These are phyloP conservation scores for Ceuthmochares aereus DNA, from an alignment of 2,113 vertebrate species.

Conservation along the genomic window DNA sequence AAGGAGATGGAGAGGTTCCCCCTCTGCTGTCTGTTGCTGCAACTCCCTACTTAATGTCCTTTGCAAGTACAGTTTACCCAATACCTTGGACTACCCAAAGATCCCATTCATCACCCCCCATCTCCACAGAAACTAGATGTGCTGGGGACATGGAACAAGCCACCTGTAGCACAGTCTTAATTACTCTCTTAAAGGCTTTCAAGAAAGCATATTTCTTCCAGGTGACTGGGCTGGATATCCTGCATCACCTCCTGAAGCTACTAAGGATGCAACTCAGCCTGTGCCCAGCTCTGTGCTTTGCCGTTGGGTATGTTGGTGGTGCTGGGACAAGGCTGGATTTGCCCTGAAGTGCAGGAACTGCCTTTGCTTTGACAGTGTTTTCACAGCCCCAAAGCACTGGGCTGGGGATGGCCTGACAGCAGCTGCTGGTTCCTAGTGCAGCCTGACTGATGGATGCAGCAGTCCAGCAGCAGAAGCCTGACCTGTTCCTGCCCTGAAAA, in stretches of 20 bases:
- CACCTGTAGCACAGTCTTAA: background rate
- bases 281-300: background rate
- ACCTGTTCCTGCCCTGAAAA: background rate
- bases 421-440: background rate
- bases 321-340: background rate
- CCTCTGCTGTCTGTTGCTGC: background rate
- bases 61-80: background rate
- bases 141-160: background rate
- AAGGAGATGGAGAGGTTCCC: background rate
- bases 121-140: background rate
- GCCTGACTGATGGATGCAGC: background rate
- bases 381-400: background rate
- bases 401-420: background rate
- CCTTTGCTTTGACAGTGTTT: background rate
- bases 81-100: background rate
- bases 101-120: background rate
- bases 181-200: background rate
- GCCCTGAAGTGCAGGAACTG: background rate
- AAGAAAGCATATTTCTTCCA: background rate
- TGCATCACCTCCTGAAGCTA: background rate
- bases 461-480: background rate
- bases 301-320: fast-evolving
- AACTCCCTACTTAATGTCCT: background rate
- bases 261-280: background rate
- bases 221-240: background rate